These are phyloP conservation scores for Microctonus hyperodae DNA, from an alignment of 2,888 invertebrate species.

Conservation along the genomic window DNA sequence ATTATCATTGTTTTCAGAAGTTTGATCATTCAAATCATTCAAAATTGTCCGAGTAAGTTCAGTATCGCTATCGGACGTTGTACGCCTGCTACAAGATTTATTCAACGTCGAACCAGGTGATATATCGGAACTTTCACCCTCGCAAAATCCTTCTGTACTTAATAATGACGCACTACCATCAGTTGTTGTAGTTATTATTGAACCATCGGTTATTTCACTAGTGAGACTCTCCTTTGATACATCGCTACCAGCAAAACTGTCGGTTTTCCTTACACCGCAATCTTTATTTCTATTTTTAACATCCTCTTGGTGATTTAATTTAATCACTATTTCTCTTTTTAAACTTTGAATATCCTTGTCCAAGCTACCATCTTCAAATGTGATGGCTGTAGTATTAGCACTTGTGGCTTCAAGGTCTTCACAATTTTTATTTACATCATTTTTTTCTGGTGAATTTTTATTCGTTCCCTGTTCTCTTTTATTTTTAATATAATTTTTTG, in stretches of 20 bases:
- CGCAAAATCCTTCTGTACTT: conserved; percentile 61
- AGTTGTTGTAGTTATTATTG: conserved; percentile 73
- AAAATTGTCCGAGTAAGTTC: conserved; percentile 32
- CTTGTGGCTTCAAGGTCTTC: conserved; percentile 36
- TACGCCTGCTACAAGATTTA: conserved; percentile 50
- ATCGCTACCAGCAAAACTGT: conserved; percentile 60
- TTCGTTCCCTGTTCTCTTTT: conserved; percentile 64
- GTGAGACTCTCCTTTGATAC: conserved; percentile 68
- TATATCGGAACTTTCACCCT: conserved; percentile 59
- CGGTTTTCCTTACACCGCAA: conserved; percentile 53
- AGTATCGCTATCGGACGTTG: conserved; percentile 31
- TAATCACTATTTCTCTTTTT: conserved; percentile 58
- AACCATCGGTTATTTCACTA: conserved; percentile 72
- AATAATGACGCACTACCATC: conserved; percentile 56
- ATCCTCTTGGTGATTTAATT: conserved; percentile 42
- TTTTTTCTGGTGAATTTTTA: conserved; percentile 64
- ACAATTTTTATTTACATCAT: conserved; percentile 66
- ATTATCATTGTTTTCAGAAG: conserved; percentile 31
- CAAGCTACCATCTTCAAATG: conserved; percentile 43
- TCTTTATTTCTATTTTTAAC: conserved; percentile 29
- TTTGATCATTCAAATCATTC: conserved; percentile 23
- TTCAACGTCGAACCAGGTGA: conserved; percentile 58
- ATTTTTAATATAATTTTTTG: conserved; percentile 68
- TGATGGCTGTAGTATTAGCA: conserved; percentile 16
- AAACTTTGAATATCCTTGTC: conserved; percentile 55